Evolutionary conservation across 2,113 vertebrate species (phyloP).

Genomic region (Pitta sordida): DNA sequence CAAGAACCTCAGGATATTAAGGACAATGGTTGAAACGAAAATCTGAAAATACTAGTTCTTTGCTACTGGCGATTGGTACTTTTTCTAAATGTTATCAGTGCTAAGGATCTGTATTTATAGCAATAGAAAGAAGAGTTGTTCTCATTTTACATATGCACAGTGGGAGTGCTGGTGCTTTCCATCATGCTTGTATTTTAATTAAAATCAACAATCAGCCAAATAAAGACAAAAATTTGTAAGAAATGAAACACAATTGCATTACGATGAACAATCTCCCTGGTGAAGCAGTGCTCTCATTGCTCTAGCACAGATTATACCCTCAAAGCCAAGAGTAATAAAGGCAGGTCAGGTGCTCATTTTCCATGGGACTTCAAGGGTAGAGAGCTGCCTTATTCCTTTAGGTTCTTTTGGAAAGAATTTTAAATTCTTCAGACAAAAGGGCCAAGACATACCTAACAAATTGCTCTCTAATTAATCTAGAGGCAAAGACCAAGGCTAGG

Average conservation of each 20-base stretch:
- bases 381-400: not conserved
- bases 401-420: not conserved
- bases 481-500: not conserved
- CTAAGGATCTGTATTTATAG: not conserved
- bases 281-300: not conserved
- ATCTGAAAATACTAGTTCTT: conserved; percentile 16
- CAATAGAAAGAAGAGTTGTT: conserved; percentile 38
- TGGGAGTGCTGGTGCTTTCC: conserved; percentile 36
- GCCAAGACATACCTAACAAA: not conserved
- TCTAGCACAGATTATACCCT: not conserved
- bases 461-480: not conserved
- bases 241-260: conserved; percentile 25
- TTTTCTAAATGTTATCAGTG: conserved; percentile 43
- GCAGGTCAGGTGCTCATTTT: not conserved
- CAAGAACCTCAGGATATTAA: conserved; percentile 44
- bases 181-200: conserved; percentile 61
- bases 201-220: conserved; percentile 57
- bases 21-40: conserved; percentile 47
- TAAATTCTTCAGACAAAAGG: not conserved
- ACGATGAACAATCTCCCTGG: not conserved
- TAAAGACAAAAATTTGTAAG: conserved; percentile 49
- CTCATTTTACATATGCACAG: conserved; percentile 36
- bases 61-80: not conserved
- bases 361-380: not conserved
- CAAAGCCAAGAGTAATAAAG: not conserved